Evolutionary conservation across 2,888 invertebrate species (phyloP), one percentile per base, ranked within the genome.

Genomic region (Himalopsyche anomala): DNA sequence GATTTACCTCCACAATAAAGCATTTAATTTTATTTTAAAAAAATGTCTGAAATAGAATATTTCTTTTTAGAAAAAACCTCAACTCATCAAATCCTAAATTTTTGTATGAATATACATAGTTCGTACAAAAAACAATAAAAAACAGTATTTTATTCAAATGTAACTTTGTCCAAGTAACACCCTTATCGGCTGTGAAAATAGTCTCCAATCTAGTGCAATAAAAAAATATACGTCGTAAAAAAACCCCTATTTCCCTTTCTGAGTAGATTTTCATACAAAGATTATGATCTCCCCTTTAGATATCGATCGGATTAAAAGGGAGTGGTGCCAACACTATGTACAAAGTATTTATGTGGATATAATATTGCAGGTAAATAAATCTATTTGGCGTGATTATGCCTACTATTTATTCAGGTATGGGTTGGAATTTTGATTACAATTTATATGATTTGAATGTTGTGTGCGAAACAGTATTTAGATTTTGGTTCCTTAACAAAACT

Each of bases 211-310:
- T 74, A 15, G 38, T 36, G 74, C 36, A 74, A 74, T 74, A 74
- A 74, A 74, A 74, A 38, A 28, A 62, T 62, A 74, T 15, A 36
- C 74, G 28, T 36, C 74, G 74, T 74, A 36, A 74, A 74, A 45
- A 74, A 36, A 11, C 36, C 74, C 74, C 74, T 74, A 74, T 74
- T 74, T 74, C 74, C 74, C 38, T 36, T 74, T 74, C 74, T 74
- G 38, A 74, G 74, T 74, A 38, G 74, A 74, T 74, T 74, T 74
- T 12, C 74, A 74, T 36, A 74, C 38, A 15, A 36, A 74, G 74
- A 74, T 74, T 36, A 74, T 36, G 36, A 74, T 74, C 74, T 12
- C 36, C 74, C 74, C 74, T 74, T 74, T 4, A 12, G 36, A 74
- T 74, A 74, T 74, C 36, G 74, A 74, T 74, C 9, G 74, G 9